phyloP scores from a whole-genome alignment of 2,113 vertebrate species.

The Takifugu bimaculatus region DNA sequence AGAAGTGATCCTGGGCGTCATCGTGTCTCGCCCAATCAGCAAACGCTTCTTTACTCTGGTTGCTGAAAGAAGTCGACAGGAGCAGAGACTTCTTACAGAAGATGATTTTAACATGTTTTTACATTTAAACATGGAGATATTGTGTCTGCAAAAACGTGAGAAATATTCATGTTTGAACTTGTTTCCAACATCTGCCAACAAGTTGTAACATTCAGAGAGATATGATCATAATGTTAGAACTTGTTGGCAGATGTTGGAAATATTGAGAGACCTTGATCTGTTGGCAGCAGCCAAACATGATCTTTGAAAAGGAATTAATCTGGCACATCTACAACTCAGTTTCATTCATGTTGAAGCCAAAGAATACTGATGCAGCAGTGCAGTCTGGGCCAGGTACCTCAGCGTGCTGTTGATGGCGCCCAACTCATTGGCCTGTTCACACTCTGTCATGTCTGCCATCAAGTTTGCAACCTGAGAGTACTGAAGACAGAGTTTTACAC shows the following conservation, averaged over 20 bases:
- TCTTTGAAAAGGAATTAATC: too few species aligned
- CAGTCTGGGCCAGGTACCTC: conserved; percentile 74
- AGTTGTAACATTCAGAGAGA: too few species aligned
- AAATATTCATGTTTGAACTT: too few species aligned
- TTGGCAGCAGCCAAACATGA: too few species aligned
- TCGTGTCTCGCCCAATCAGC: conserved; percentile 96
- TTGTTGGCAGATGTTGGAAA: too few species aligned
- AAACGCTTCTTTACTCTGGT: conserved; percentile 94
- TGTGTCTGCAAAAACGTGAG: too few species aligned
- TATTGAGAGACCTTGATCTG: too few species aligned
- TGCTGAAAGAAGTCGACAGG: conserved; percentile 67
- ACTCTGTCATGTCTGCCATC: conserved; percentile 80
- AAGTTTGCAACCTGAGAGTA: conserved; percentile 78
- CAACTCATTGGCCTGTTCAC: conserved; percentile 88
- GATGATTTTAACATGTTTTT: not conserved
- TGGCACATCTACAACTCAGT: too few species aligned
- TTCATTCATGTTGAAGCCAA: too few species aligned
- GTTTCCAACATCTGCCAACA: too few species aligned
- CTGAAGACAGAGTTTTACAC: conserved; percentile 53
- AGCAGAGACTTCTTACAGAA: not conserved
- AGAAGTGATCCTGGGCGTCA: conserved; percentile 96
- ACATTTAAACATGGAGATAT: too few species aligned
- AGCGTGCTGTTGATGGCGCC: conserved; percentile 93
- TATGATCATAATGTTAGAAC: too few species aligned
- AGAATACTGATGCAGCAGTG: not conserved